phyloP scores from a whole-genome alignment of 1,140 invertebrate genomes.

The Cydia splendana region DNA sequence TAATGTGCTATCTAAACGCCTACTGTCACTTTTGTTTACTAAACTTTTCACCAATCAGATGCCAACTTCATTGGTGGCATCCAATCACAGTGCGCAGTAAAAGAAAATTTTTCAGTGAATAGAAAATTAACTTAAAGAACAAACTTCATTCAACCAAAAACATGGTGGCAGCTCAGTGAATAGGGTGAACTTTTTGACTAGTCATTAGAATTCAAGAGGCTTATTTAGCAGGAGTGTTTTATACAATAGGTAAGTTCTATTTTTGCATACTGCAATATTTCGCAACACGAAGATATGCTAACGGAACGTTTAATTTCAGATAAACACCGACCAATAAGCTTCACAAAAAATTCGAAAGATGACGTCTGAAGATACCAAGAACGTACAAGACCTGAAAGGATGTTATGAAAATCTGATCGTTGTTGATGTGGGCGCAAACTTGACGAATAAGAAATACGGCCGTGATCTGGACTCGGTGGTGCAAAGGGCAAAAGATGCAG shows the following conservation, averaged over 20 bases:
- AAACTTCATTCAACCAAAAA: constrained; percentile 56
- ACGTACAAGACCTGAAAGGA: constrained; percentile 73
- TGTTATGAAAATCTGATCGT: constrained; percentile 93
- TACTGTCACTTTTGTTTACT: not conserved
- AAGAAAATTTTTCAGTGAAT: not conserved
- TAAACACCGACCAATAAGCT: constrained; percentile 77
- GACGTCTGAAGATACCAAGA: constrained; percentile 77
- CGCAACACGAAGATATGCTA: constrained; percentile 13
- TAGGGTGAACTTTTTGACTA: constrained; percentile 69
- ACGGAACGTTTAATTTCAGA: constrained; percentile 49
- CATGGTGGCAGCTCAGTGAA: constrained; percentile 76
- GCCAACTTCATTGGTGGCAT: not conserved
- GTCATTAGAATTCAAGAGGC: constrained; percentile 70
- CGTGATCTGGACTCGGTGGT: constrained; percentile 96
- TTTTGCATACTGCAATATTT: constrained; percentile 33
- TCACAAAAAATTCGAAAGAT: constrained; percentile 69
- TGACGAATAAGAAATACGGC: constrained; percentile 96
- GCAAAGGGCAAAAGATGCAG: constrained; percentile 94
- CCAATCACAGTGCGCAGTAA: constrained; percentile 23
- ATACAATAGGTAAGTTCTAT: constrained; percentile 71
- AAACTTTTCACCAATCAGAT: not conserved
- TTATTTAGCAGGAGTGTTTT: constrained; percentile 78
- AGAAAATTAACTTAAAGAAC: constrained; percentile 40
- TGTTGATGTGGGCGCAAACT: constrained; percentile 95
- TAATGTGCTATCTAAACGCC: not conserved